phyloP scores from a whole-genome alignment of 2,888 invertebrate genomes.

The Caenorhabditis sp. region DNA sequence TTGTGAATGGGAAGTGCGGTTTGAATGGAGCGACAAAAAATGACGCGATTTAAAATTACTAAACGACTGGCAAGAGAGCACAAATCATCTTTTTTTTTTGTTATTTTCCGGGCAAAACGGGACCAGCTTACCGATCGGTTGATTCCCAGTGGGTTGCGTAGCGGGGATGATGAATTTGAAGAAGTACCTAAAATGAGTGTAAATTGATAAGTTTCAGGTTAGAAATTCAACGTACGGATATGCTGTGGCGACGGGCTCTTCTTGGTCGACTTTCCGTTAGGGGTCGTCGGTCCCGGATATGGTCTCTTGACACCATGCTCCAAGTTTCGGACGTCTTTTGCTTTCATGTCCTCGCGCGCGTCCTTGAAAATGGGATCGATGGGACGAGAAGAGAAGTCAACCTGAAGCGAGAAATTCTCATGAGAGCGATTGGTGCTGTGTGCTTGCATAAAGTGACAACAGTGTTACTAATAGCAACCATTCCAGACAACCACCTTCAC shows the following conservation, averaged over 20 bases:
- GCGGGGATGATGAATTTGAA: conserved; percentile 25
- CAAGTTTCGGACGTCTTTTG: conserved; percentile 38
- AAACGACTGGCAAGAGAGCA: neutral
- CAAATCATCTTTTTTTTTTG: neutral
- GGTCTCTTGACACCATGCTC: conserved; percentile 33
- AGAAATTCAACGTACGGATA: conserved; percentile 15
- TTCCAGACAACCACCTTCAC: conserved; percentile 52
- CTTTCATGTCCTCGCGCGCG: conserved; percentile 70
- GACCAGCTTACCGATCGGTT: conserved; percentile 29
- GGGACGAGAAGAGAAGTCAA: conserved; percentile 75
- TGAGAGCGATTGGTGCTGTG: conserved; percentile 45
- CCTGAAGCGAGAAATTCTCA: conserved; percentile 60
- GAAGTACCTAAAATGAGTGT: neutral
- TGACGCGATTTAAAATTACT: conserved; percentile 26
- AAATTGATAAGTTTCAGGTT: neutral
- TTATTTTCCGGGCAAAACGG: neutral
- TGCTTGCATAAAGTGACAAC: conserved; percentile 54
- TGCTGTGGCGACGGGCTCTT: conserved; percentile 42
- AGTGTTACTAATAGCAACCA: conserved; percentile 49
- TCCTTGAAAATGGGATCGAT: conserved; percentile 76
- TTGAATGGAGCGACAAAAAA: conserved; percentile 10
- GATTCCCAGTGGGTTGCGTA: conserved; percentile 39
- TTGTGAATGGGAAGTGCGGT: neutral
- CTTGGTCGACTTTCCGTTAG: neutral
- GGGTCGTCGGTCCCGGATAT: neutral